Evolutionary conservation across 2,113 vertebrate genomes (phyloP).

Genomic region (Uropsilus gracilis): DNA sequence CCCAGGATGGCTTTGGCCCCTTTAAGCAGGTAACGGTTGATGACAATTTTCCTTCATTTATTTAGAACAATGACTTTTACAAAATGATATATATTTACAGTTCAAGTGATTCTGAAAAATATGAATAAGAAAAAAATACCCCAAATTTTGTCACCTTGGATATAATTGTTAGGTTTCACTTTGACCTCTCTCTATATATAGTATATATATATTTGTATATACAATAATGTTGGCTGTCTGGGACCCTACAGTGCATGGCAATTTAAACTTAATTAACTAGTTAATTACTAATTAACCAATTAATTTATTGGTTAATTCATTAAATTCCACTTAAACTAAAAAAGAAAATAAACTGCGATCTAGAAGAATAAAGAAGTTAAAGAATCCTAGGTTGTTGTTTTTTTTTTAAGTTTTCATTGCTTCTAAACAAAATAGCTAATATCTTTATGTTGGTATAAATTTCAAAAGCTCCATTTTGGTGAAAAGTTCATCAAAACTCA

Average conservation of each 20-base stretch:
- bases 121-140: not conserved
- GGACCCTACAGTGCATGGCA: not conserved
- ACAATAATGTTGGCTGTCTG: not conserved
- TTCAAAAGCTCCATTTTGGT: not conserved
- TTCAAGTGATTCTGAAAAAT: not conserved
- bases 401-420: not conserved
- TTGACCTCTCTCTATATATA: not conserved
- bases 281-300: too few species aligned
- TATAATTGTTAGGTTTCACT: not conserved
- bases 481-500: not conserved
- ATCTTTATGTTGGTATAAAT: not conserved
- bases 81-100: not conserved
- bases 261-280: not conserved
- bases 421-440: not conserved
- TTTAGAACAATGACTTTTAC: not conserved
- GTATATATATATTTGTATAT: not conserved
- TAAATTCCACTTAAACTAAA: not conserved
- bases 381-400: not conserved
- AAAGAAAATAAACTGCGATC: not conserved
- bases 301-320: too few species aligned
- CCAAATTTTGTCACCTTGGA: not conserved
- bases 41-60: not conserved
- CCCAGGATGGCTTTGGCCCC: not conserved
- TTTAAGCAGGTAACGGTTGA: too few species aligned
- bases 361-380: not conserved